Evolutionary conservation across 2,888 invertebrate species (phyloP).

Genomic region (Epirrhoe alternata): DNA sequence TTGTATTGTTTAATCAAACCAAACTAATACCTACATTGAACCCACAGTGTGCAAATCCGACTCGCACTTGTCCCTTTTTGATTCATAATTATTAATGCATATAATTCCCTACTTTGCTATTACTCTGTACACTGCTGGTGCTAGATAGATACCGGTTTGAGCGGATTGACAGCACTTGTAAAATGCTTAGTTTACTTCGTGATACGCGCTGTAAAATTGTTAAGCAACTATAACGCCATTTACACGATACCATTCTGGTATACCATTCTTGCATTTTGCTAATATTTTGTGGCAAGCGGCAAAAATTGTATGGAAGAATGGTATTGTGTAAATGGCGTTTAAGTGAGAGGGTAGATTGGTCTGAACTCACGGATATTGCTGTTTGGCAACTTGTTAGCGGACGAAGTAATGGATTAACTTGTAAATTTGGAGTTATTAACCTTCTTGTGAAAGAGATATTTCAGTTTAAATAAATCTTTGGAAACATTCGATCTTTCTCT

Average conservation of each 20-base stretch:
- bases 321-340: no score
- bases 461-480: not conserved
- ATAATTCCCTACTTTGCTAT: not conserved
- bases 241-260: no score
- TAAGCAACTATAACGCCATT: constrained; percentile 29
- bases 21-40: no score
- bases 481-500: not conserved
- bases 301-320: no score
- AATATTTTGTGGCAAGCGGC: no score
- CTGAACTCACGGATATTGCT: constrained; percentile 29
- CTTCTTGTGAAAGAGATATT: constrained; percentile 7
- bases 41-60: no score
- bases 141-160: constrained; percentile 38
- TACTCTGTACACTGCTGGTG: constrained; percentile 30
- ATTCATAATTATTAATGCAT: not conserved
- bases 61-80: no score
- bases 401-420: constrained; percentile 29
- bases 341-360: constrained; percentile 37
- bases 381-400: constrained; percentile 29
- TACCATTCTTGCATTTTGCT: no score
- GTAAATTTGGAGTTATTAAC: constrained; percentile 14
- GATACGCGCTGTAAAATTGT: constrained; percentile 35
- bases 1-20: no score
- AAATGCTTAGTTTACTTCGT: constrained; percentile 29
- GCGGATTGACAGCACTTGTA: constrained; percentile 37